Base-by-base conservation (phyloP, 2,113 vertebrate genomes). In the Peromyscus maniculatus region DNA sequence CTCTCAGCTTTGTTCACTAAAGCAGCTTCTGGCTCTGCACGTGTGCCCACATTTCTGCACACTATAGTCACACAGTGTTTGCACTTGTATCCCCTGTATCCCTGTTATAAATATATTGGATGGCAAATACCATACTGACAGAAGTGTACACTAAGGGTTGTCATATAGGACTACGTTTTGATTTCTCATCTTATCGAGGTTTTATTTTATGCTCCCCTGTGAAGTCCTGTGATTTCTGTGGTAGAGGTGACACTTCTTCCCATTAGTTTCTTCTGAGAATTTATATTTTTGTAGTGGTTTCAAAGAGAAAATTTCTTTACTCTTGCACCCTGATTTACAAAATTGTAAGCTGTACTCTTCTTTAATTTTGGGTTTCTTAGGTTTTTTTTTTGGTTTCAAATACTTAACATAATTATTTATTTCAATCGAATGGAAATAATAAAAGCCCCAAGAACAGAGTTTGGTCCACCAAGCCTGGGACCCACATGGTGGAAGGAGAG, bases 311-410 rank as follows among this genome's bases (percentile, higher is more conserved):
- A 3, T 86, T 88, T 74, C 1, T 91, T 84, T 79, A 78, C 5
- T n/a, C 4, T 62, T 55, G 62, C 0, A n/a, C 67, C 91, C 57
- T 74, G 46, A 91, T 59, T 83, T 88, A 55, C 31, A 93, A 62
- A 88, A 49, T 39, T 72, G 4, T 95, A 79, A 78, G n/a, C 7
- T 49, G 5, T 74, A 74, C 46, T 78, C 86, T 90, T 24, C 46
- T 80, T 39, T 93, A 74, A 74, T 67, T 74, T 75, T 86, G 28
- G 79, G 36, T 74, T 87, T 94, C 57, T 79, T 84, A 79, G 24
- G 57, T 89, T 26, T 7, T 69, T 87, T 69, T 87, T 69, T 82
- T 0, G 12, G 69, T 46, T 91, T 46, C 78, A 79, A 31, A 92
- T 64, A 62, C 84, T 77, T 71, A 91, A 4, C 19, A 55, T 13